These are phyloP conservation scores for Sarcophilus harrisii DNA, from an alignment of 2,797 vertebrate species.

Conservation along the genomic window DNA sequence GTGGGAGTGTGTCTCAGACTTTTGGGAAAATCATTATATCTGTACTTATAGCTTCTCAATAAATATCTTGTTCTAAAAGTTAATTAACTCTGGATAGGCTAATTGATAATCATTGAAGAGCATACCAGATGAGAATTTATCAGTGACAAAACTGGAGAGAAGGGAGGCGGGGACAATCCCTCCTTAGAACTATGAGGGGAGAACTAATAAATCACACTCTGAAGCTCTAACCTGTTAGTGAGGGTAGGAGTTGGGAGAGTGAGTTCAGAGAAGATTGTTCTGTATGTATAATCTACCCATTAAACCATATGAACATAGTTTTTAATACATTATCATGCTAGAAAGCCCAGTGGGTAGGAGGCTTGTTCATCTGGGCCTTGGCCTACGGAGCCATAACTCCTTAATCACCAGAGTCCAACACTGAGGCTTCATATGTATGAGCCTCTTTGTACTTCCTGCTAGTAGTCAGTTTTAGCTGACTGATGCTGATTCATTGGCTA, in stretches of 20 bases:
- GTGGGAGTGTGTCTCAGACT: background rate
- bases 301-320: background rate
- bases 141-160: background rate
- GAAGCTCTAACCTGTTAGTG: background rate
- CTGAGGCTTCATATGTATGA: background rate
- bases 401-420: background rate
- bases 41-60: background rate
- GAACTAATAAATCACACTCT: background rate
- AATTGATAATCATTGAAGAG: background rate
- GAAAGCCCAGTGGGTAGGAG: background rate
- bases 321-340: background rate
- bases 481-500: constrained; percentile 3
- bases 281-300: background rate
- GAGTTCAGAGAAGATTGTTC: background rate
- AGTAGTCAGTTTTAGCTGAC: constrained; percentile 10
- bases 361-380: background rate
- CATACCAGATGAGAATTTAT: background rate
- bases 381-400: background rate
- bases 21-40: background rate
- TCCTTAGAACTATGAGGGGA: background rate
- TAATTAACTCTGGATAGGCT: background rate
- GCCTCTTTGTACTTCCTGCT: constrained; percentile 17
- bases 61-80: background rate
- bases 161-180: background rate
- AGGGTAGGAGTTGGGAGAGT: background rate